Evolutionary conservation across 1,140 invertebrate species (phyloP), one percentile per base, ranked within the genome.

Genomic region (Maconellicoccus hirsutus): DNA sequence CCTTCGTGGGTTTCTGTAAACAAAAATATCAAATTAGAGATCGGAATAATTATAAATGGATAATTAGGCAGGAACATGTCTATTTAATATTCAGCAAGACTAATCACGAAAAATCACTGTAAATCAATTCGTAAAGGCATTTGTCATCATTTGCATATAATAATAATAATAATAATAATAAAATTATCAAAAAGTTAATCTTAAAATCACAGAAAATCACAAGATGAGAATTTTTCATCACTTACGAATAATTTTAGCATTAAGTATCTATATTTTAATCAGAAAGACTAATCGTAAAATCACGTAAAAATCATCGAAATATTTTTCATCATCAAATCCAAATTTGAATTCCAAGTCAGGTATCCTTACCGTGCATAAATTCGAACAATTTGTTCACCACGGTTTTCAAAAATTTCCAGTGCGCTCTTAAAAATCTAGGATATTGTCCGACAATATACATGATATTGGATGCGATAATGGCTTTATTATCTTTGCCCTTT

Each of bases 401-500:
- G 71, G 98, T 99, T 83, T 99, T 99, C n/a, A 99, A 84, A 82
- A 99, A 99, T 80, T 98, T 96, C 98, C 98, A 99, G 82, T 99
- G 98, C n/a, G 95, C 96, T 76, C 95, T 83, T 42, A 99, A 83
- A 82, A 99, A 99, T 63, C 97, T 84, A 69, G 98, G 98, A 84
- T 99, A 99, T 79, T 99, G 98, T 25, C 98, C 98, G 33, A 99
- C 98, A 73, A 99, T 97, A 81, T 99, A 99, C 98, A 99, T 99
- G 74, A 99, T 99, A 80, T 99, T 99, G 73, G 96, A 98, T 6
- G 98, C 98, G 77, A 99, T 98, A 70, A 99, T 99, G 66, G 98
- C 98, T 82, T 99, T 99, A 80, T 99, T 99, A 81, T 99, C 97
- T 83, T 99, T 99, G 10, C 97, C 97, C 76, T 98, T 91, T 79